Evolutionary conservation across 2,888 invertebrate genomes (phyloP).

Genomic region (Dolomedes plantarius): DNA sequence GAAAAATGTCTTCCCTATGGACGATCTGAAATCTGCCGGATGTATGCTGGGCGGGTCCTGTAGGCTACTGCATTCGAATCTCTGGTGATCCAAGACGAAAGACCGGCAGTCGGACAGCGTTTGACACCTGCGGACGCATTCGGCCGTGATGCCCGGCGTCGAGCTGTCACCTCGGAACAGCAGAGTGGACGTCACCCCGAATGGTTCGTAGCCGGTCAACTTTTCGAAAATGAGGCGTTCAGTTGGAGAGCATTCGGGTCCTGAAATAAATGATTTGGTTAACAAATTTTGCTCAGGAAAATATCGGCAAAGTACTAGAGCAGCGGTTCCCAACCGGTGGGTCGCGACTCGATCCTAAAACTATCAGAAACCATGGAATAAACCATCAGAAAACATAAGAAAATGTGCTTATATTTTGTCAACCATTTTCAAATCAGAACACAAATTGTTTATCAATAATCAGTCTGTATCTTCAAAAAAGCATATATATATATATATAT

Average conservation of each 20-base stretch:
- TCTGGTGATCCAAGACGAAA: conserved; percentile 78
- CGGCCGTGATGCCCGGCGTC: conserved; percentile 77
- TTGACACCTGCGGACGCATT: conserved; percentile 77
- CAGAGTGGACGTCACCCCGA: conserved; percentile 73
- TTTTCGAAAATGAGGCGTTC: conserved; percentile 73
- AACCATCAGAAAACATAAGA: too few relatives aligned
- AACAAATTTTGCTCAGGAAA: too few relatives aligned
- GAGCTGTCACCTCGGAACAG: conserved; percentile 74
- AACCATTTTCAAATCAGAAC: too few relatives aligned
- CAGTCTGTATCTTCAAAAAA: too few relatives aligned
- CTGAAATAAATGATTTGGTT: conserved; percentile 7
- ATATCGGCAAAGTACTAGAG: too few relatives aligned
- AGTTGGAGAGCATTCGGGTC: conserved; percentile 71
- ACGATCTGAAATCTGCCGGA: conserved; percentile 72
- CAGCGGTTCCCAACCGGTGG: too few relatives aligned
- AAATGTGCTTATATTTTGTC: too few relatives aligned
- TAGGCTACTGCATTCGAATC: conserved; percentile 76
- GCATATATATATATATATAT: too few relatives aligned
- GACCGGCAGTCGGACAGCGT: conserved; percentile 77
- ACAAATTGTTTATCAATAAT: too few relatives aligned
- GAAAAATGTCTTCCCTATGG: conserved; percentile 73
- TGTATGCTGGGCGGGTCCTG: conserved; percentile 65
- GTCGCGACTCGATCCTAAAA: too few relatives aligned
- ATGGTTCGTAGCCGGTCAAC: conserved; percentile 73
- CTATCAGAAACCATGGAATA: too few relatives aligned